Conservation (phyloP, 2,888 invertebrate species). For the Papilio elwesi region DNA sequence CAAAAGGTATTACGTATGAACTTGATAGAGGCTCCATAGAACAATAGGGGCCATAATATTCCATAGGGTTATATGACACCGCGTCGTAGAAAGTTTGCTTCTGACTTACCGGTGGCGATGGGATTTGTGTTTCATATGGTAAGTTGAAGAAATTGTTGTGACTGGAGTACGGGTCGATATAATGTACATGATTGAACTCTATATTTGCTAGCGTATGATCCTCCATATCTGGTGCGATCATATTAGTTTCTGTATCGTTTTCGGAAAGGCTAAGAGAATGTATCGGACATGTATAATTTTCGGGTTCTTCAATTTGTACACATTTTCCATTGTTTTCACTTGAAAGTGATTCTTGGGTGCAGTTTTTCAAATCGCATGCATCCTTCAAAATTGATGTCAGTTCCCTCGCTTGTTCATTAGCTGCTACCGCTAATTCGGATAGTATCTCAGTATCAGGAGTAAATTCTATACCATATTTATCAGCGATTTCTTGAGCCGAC, state of each 20-base stretch:
- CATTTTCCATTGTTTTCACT: slow-evolving; percentile 22
- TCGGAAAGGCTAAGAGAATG: slow-evolving; percentile 52
- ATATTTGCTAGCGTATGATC: slow-evolving; percentile 45
- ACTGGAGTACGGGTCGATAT: slow-evolving; percentile 37
- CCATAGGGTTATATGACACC: slow-evolving; percentile 58
- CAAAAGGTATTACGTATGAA: slow-evolving; percentile 53
- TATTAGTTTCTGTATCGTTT: slow-evolving; percentile 41
- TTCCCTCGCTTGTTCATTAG: slow-evolving; percentile 71
- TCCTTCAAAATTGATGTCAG: slow-evolving; percentile 65
- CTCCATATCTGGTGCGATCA: background rate
- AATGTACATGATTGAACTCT: slow-evolving; percentile 48
- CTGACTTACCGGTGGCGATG: slow-evolving; percentile 56
- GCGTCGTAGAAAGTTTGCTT: slow-evolving; percentile 69
- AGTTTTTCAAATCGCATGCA: slow-evolving; percentile 57
- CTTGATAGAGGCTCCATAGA: slow-evolving; percentile 62
- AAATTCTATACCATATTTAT: slow-evolving; percentile 74
- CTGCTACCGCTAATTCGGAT: slow-evolving; percentile 68
- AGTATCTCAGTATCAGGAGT: slow-evolving; percentile 73
- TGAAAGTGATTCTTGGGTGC: slow-evolving; percentile 47
- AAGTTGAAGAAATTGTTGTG: slow-evolving; percentile 53
- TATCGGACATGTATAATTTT: slow-evolving; percentile 53
- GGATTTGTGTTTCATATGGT: slow-evolving; percentile 63
- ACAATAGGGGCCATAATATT: slow-evolving; percentile 59
- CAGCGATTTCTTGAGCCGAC: slow-evolving; percentile 78
- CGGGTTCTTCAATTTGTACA: slow-evolving; percentile 42